Conservation (phyloP, 1,140 invertebrate species). For the Drosophila nikananu region DNA sequence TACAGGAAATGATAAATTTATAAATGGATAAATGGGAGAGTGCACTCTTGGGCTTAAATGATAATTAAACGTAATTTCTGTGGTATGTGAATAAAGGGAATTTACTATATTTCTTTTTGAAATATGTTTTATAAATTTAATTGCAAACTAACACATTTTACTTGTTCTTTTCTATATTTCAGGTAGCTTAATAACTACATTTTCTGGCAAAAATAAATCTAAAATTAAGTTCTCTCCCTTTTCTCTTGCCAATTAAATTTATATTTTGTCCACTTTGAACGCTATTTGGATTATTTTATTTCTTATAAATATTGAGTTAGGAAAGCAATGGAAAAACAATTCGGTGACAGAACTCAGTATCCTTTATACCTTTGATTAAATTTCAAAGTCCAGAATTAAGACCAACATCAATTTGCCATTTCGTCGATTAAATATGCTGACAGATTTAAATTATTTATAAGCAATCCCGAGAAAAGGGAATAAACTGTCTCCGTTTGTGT, state of each 20-base stretch:
- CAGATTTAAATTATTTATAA: constrained; percentile 40
- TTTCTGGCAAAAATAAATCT: background rate
- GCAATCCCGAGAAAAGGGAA: constrained; percentile 7
- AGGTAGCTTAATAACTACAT: background rate
- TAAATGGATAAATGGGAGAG: background rate
- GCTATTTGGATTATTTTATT: background rate
- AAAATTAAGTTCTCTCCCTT: background rate
- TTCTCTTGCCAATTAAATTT: background rate
- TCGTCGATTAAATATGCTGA: constrained; percentile 59
- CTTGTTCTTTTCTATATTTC: no score
- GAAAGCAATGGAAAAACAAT: background rate
- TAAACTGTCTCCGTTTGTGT: background rate
- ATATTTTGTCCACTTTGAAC: background rate
- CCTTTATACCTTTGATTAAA: constrained; percentile 15
- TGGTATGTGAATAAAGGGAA: background rate
- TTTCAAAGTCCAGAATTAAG: constrained; percentile 12
- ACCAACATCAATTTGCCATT: constrained; percentile 37
- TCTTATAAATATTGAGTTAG: constrained; percentile 20
- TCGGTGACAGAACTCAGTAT: background rate
- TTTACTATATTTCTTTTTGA: background rate
- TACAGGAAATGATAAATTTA: constrained; percentile 8
- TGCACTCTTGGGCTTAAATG: background rate
- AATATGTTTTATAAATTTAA: no score
- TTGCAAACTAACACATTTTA: no score
- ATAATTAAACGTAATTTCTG: background rate